Conservation (phyloP, 1,140 invertebrate species). For the Probaryconus sp. region DNA sequence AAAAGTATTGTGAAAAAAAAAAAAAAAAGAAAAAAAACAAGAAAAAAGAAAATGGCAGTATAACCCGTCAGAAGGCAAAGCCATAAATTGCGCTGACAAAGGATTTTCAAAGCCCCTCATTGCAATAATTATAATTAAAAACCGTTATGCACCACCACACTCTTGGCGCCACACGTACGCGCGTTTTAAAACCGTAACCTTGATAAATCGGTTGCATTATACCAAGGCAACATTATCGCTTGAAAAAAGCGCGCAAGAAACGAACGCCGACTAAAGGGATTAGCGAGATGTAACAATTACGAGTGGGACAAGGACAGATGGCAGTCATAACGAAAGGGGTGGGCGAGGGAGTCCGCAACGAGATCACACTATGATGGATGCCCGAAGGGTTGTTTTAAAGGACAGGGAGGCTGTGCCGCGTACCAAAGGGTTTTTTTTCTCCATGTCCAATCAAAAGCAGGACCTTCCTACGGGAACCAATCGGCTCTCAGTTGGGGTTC, state of each 20-base stretch:
- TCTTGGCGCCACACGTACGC: background rate
- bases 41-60: too few relatives aligned
- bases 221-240: slow-evolving; percentile 13
- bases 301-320: slow-evolving; percentile 40
- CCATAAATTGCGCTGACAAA: slow-evolving; percentile 36
- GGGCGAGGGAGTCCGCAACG: slow-evolving; percentile 69
- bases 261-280: too few relatives aligned
- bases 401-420: slow-evolving; percentile 46
- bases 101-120: slow-evolving; percentile 47
- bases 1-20: too few relatives aligned
- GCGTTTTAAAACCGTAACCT: slow-evolving; percentile 57
- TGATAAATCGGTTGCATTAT: slow-evolving; percentile 65
- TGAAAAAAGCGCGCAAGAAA: slow-evolving; percentile 16
- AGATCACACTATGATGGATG: slow-evolving; percentile 74
- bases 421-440: slow-evolving; percentile 68
- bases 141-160: slow-evolving; percentile 62
- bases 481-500: slow-evolving; percentile 30
- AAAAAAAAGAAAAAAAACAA: too few relatives aligned
- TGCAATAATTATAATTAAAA: slow-evolving; percentile 72
- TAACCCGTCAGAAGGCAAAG: slow-evolving; percentile 8
- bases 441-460: slow-evolving; percentile 64
- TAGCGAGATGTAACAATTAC: slow-evolving; percentile 1
- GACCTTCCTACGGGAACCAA: slow-evolving; percentile 62
- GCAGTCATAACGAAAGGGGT: slow-evolving; percentile 63
- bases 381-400: slow-evolving; percentile 72